Conservation (phyloP, 2,113 vertebrate genomes). For the Aegotheles bennettii region DNA sequence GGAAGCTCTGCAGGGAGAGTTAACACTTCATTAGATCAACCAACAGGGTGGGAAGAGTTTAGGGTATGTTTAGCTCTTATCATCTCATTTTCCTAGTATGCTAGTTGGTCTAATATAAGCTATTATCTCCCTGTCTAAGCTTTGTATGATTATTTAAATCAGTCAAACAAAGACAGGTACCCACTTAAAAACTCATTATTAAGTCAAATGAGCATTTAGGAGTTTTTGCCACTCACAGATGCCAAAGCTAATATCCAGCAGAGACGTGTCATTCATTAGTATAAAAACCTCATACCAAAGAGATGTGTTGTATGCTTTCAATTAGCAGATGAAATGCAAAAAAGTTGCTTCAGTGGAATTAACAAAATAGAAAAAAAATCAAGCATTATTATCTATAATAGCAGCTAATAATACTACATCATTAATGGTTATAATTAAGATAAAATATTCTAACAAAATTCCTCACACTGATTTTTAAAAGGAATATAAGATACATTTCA, state of each 20-base stretch:
- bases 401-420: background rate
- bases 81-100: background rate
- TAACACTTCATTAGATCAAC: background rate
- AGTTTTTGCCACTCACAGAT: constrained; percentile 41
- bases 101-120: background rate
- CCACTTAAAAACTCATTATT: constrained; percentile 46
- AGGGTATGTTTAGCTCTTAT: background rate
- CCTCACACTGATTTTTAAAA: background rate
- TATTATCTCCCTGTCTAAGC: constrained; percentile 43
- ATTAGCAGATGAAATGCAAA: constrained; percentile 31
- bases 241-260: constrained; percentile 57
- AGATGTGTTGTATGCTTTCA: constrained; percentile 15
- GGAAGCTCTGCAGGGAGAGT: background rate
- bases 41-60: background rate
- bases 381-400: constrained; percentile 39
- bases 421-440: constrained; percentile 27
- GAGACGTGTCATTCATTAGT: constrained; percentile 50
- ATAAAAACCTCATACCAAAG: constrained; percentile 32
- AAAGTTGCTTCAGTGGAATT: constrained; percentile 20
- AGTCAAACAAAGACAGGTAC: constrained; percentile 51
- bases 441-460: constrained; percentile 14
- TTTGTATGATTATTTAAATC: constrained; percentile 46
- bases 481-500: background rate
- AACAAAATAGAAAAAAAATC: constrained; percentile 24
- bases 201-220: constrained; percentile 55